Evolutionary conservation across 2,888 invertebrate genomes (phyloP).

Genomic region (Oscheius sp.): DNA sequence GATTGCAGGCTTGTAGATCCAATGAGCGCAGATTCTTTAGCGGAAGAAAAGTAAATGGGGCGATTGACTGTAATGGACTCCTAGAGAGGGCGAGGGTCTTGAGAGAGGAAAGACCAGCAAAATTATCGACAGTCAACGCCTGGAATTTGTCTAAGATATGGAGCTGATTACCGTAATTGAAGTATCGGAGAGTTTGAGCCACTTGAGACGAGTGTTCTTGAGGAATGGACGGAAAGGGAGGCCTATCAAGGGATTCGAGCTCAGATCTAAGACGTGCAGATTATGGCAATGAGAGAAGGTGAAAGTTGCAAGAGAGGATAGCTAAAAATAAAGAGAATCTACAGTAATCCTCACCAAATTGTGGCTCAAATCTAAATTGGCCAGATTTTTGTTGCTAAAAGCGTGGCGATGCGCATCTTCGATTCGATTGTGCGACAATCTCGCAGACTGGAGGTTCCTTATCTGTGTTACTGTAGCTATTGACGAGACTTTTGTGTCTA

Average conservation of each 20-base stretch:
- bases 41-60: conserved; percentile 59
- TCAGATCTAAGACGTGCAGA: conserved; percentile 57
- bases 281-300: conserved; percentile 56
- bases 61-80: conserved; percentile 52
- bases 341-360: conserved; percentile 47
- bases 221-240: conserved; percentile 58
- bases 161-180: conserved; percentile 42
- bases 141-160: conserved; percentile 24
- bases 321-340: conserved; percentile 40
- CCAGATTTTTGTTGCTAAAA: conserved; percentile 42
- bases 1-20: conserved; percentile 58
- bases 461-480: conserved; percentile 52
- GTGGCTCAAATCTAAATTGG: conserved; percentile 57
- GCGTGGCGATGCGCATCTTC: conserved; percentile 44
- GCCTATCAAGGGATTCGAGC: conserved; percentile 49
- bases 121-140: conserved; percentile 48
- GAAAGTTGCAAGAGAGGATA: conserved; percentile 51
- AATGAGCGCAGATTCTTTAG: conserved; percentile 52
- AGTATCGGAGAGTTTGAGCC: conserved; percentile 55
- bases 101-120: conserved; percentile 51
- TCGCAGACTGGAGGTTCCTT: conserved; percentile 38
- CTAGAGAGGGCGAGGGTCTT: conserved; percentile 51
- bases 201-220: conserved; percentile 51
- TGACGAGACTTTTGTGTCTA: conserved; percentile 49
- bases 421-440: conserved; percentile 54